Percentiles rank a stretch among this genome's conserved stretches.
These are phyloP conservation scores for Aphaenogaster rudis DNA, from an alignment of 1,140 invertebrate genomes.

Conservation along the genomic window DNA sequence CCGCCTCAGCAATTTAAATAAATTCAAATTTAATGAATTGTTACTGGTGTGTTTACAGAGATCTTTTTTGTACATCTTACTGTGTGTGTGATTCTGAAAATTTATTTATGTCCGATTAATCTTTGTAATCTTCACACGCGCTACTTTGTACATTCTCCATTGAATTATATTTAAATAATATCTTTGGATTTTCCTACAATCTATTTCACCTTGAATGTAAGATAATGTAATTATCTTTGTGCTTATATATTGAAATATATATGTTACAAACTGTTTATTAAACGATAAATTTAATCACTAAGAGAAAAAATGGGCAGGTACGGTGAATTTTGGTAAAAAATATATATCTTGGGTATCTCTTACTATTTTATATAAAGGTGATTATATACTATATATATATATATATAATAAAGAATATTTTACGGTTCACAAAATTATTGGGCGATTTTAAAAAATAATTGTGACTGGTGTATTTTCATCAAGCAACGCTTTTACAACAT, in stretches of 20 bases:
- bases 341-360: not conserved
- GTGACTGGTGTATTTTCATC: conserved; percentile 75
- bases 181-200: not conserved
- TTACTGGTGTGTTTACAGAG: not conserved
- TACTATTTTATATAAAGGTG: not conserved
- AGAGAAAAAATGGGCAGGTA: not conserved
- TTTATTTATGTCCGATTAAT: conserved; percentile 33
- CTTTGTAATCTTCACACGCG: not conserved
- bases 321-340: not conserved
- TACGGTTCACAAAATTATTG: conserved; percentile 1
- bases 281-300: conserved; percentile 21
- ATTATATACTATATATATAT: not conserved
- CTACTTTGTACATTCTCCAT: not conserved
- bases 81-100: not conserved
- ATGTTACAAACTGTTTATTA: conserved; percentile 13
- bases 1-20: conserved; percentile 93
- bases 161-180: conserved; percentile 16
- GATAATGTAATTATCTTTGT: not conserved
- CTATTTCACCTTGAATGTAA: not conserved
- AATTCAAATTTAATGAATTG: conserved; percentile 70
- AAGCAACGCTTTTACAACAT: conserved; percentile 77
- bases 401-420: not conserved
- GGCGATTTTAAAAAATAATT: conserved; percentile 75
- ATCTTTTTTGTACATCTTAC: not conserved
- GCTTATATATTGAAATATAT: not conserved